Base-by-base conservation (phyloP, 2,113 vertebrate genomes). In the Poeciliopsis turrubarensis region DNA sequence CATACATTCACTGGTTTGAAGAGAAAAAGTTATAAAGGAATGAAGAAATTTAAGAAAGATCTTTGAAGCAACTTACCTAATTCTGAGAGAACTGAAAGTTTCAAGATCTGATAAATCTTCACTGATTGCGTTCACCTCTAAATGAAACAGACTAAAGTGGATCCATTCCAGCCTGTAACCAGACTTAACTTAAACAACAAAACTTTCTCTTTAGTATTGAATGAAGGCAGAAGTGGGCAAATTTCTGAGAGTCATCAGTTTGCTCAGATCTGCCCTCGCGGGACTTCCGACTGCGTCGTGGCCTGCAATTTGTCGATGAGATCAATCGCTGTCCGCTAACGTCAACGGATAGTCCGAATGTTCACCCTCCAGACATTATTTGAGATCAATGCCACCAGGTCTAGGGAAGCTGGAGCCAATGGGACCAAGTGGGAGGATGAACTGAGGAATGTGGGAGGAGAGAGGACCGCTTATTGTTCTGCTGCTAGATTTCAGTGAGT, bases 301-400 rank as follows among this genome's bases (percentile, higher is more conserved):
- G 73, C 37, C 41, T 68, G 67, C 32, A 75, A 57, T 64, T 61
- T 60, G 78, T 80, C 63, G 31, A 81, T 82, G 37, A 70, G 81
- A 89, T 88, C 80, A 82, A 86, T 82, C 67, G 9, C 5, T 41
- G 31, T 67, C 64, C 73, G 41, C 70, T 80, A 71, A 80, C 4
- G n/a, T 82, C 68, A 5, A 85, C 30, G n/a, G 64, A 68, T 74
- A 73, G 72, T 37, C 68, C n/a, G 67, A 81, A 72, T 39, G 19
- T 27, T 70, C 26, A 4, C 31, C 79, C 79, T 71, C 70, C 61
- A 70, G 70, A 62, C 63, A 75, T 82, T 82, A 75, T 81, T 76
- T 72, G 73, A 78, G 68, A 86, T 90, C 86, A 85, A 82, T 91
- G 75, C 63, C 39, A 32, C 26, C 64, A n/a, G 57, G 72, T 70